These are phyloP conservation scores for Saccopteryx bilineata DNA, from an alignment of 2,113 vertebrate genomes.

Conservation along the genomic window DNA sequence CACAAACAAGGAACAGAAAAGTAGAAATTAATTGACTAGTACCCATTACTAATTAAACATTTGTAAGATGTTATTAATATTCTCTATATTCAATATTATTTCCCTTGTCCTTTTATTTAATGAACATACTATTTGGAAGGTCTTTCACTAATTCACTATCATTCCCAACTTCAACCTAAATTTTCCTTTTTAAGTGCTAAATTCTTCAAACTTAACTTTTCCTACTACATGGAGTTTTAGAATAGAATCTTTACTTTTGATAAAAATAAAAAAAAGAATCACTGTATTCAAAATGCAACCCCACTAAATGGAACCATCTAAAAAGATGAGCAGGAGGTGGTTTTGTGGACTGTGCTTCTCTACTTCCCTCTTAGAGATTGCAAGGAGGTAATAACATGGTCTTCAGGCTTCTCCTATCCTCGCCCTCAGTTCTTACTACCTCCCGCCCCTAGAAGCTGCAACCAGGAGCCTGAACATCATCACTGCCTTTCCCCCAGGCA, in stretches of 20 bases:
- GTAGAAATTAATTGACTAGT: background rate
- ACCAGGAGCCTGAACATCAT: background rate
- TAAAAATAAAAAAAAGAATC: background rate
- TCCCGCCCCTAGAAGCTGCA: background rate
- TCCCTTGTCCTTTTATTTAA: constrained; percentile 6
- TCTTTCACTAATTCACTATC: background rate
- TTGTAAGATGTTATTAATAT: background rate
- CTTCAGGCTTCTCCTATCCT: background rate
- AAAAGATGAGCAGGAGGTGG: background rate
- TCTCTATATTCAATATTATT: background rate
- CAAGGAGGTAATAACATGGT: background rate
- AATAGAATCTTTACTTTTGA: background rate
- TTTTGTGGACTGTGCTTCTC: background rate
- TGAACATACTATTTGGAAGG: background rate
- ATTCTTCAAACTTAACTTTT: constrained; percentile 27
- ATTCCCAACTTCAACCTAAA: constrained; percentile 10
- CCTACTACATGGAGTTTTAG: background rate
- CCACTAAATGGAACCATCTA: background rate
- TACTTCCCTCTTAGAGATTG: background rate
- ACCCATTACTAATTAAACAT: constrained; percentile 7
- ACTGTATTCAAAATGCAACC: background rate
- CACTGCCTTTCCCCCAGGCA: background rate
- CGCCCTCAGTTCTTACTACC: background rate
- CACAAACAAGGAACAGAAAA: background rate
- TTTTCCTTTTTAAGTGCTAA: background rate